Conservation (phyloP, 2,113 vertebrate genomes). For the Oryzias javanicus region DNA sequence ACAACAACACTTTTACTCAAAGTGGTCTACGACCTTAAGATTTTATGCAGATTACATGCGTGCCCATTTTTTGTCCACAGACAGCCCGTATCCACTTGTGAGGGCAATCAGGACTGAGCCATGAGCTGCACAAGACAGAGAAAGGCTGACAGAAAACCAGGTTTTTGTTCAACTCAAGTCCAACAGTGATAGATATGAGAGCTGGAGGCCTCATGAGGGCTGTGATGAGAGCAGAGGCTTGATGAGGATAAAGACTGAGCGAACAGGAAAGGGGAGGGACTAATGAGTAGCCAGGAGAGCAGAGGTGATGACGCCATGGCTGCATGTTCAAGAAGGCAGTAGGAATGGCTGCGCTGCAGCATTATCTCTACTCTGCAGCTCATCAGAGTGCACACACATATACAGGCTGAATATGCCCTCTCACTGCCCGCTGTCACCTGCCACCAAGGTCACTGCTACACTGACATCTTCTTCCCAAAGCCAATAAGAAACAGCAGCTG, state of each 20-base stretch:
- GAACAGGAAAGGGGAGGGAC: neutral
- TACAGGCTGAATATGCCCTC: neutral
- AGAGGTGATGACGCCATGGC: slow-evolving; percentile 10
- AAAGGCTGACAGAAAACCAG: too few relatives aligned
- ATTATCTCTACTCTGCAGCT: neutral
- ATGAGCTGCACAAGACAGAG: too few relatives aligned
- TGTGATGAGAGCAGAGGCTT: neutral
- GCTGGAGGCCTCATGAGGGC: slow-evolving; percentile 1
- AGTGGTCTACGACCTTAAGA: too few relatives aligned
- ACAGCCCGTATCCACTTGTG: too few relatives aligned
- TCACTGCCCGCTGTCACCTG: slow-evolving; percentile 13
- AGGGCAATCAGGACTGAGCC: too few relatives aligned
- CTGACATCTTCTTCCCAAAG: neutral
- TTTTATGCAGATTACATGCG: too few relatives aligned
- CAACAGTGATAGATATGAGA: neutral
- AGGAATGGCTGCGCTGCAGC: neutral
- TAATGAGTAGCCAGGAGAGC: slow-evolving; percentile 3
- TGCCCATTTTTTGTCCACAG: too few relatives aligned
- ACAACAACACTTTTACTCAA: too few relatives aligned
- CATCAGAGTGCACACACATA: neutral
- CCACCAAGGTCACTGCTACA: slow-evolving; percentile 17
- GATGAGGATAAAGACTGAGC: neutral
- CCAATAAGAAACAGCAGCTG: too few relatives aligned
- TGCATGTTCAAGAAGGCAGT: neutral
- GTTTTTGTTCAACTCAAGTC: too few relatives aligned